Base-by-base conservation (phyloP, 2,888 invertebrate genomes). In the Heliothis peltigera region DNA sequence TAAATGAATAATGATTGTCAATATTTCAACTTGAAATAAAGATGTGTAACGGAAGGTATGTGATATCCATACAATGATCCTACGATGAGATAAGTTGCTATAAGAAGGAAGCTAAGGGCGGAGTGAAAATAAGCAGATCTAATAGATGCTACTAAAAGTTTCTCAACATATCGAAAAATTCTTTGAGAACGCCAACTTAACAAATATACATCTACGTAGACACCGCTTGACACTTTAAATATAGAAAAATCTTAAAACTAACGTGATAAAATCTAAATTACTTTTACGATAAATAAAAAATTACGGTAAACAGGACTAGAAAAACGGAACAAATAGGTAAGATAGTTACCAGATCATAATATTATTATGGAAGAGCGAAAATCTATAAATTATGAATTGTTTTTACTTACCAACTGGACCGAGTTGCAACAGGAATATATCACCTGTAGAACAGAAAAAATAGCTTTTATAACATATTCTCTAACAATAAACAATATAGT, bases 361-460 rank as follows among this genome's bases (percentile, higher is more conserved):
- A 49, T 49, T 28, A 42, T 62, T 18, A 56, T 19, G 42, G 32
- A 32, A 32, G 32, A 58, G 19, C 54, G 7, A 48, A 56, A 58
- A 48, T 15, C 4, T 35, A 4, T 12, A 32, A n/a, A 35, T 52
- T 22, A 56, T 4, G 54, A 47, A 35, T 44, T 25, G 15, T 39
- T 49, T 46, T 42, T 22, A 87, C 89, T 87, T 59, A 89, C 89
- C 89, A 86, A 84, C 84, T 75, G 77, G 77, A 83, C 54, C 73
- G 67, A 68, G 66, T 65, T 65, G 69, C 61, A 65, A 43, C 64
- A 69, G 54, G 71, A 76, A 64, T 68, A 55, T 73, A 55, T 75
- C 80, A 86, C 87, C 87, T 88, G 85, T 63, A 84, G 82, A 53
- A 25, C 18, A 52, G 1, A 47, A 44, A 56, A 1, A 1, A 0